phyloP scores from a whole-genome alignment of 2,113 vertebrate genomes.

The Cryptotis parvus region DNA sequence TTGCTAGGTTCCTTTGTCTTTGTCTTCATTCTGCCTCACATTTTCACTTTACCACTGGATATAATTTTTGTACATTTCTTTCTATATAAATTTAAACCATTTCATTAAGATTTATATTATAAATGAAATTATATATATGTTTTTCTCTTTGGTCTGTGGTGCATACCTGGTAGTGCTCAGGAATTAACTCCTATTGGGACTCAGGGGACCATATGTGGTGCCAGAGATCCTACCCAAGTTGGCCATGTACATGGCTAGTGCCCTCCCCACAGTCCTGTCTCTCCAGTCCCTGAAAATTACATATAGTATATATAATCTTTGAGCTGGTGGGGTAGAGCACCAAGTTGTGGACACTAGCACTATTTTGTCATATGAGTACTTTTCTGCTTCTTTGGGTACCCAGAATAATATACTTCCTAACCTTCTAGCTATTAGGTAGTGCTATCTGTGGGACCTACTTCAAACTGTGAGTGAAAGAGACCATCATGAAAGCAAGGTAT shows the following conservation, averaged over 20 bases:
- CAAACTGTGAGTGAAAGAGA: not conserved
- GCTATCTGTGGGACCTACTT: not conserved
- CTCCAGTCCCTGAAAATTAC: constrained; percentile 22
- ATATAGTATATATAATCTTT: constrained; percentile 8
- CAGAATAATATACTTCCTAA: not conserved
- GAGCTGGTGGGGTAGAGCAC: not conserved
- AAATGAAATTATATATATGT: not conserved
- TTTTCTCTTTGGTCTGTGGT: no score
- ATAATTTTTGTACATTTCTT: constrained; percentile 37
- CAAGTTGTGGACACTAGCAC: not conserved
- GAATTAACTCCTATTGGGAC: no score
- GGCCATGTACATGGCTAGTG: no score
- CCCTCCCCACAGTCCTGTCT: no score
- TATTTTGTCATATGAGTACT: not conserved
- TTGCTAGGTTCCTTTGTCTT: constrained; percentile 52
- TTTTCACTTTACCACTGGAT: not conserved
- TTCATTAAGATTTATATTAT: constrained; percentile 45
- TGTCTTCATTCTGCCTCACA: constrained; percentile 13
- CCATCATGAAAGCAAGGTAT: not conserved
- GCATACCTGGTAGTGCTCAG: no score
- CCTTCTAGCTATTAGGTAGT: not conserved
- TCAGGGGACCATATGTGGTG: no score
- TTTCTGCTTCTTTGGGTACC: not conserved
- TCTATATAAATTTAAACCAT: constrained; percentile 50
- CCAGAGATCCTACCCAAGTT: no score